Percentiles rank a stretch among this genome's conserved stretches.
Conservation (phyloP, 2,797 vertebrate species). For the Anguilla anguilla region DNA sequence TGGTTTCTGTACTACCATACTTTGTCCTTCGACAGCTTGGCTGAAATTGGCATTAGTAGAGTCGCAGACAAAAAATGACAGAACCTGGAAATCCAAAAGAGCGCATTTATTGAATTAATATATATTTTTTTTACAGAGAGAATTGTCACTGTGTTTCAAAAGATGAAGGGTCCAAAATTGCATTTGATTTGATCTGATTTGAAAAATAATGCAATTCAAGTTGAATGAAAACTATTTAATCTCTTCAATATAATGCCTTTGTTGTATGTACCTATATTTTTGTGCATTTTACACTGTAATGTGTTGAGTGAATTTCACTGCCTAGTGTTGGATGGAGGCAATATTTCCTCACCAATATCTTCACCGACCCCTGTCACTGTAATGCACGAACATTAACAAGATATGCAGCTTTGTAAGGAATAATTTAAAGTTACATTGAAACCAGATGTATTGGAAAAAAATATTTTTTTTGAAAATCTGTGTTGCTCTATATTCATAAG, state of each 20-base stretch:
- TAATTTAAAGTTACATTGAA: background rate
- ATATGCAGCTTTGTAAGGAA: background rate
- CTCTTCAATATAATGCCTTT: background rate
- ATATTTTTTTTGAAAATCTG: background rate
- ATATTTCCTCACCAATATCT: background rate
- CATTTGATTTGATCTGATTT: background rate
- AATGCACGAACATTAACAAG: background rate
- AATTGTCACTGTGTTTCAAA: too few species aligned
- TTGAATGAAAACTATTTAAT: background rate
- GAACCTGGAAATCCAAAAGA: background rate
- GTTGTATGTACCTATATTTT: too few species aligned
- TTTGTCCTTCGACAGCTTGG: conserved; percentile 17
- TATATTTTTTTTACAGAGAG: background rate
- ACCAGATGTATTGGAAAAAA: background rate
- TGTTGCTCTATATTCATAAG: background rate
- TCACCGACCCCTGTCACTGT: background rate
- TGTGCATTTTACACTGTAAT: background rate
- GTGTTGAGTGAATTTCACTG: background rate
- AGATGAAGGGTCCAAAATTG: background rate
- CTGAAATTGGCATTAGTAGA: background rate
- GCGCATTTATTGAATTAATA: background rate
- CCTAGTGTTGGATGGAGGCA: background rate
- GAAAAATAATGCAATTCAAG: background rate
- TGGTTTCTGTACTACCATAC: background rate
- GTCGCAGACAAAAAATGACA: background rate